Evolutionary conservation across 2,888 invertebrate genomes (phyloP).

Genomic region (Odontomyia ornata): DNA sequence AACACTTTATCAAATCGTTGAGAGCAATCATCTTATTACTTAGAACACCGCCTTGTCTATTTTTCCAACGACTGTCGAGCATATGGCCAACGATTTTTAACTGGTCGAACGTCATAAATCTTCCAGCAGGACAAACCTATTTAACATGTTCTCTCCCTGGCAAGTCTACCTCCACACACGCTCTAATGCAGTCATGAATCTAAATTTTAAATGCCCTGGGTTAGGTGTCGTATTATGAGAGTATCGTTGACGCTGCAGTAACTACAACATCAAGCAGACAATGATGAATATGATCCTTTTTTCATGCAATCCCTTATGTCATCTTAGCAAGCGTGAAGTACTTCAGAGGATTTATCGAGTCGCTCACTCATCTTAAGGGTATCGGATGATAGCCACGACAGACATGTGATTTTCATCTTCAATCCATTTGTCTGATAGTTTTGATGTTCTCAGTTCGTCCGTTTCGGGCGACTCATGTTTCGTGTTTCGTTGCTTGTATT

Average conservation of each 20-base stretch:
- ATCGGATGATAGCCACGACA: not conserved
- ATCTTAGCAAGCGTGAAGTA: constrained; percentile 27
- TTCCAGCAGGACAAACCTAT: too few species aligned
- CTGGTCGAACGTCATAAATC: too few species aligned
- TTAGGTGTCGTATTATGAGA: not conserved
- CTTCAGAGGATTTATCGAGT: constrained; percentile 19
- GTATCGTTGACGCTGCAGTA: not conserved
- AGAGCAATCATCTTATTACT: too few species aligned
- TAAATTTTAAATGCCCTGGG: not conserved
- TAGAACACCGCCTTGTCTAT: too few species aligned
- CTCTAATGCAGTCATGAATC: too few species aligned
- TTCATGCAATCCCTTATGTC: constrained; percentile 35
- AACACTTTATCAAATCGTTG: too few species aligned
- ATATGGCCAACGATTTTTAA: too few species aligned
- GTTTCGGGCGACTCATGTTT: not conserved
- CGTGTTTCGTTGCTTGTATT: not conserved
- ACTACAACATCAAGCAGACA: not conserved
- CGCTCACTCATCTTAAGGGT: constrained; percentile 2
- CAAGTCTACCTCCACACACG: too few species aligned
- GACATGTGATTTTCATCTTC: constrained; percentile 28
- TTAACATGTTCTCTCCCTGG: too few species aligned
- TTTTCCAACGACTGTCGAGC: too few species aligned
- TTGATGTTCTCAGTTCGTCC: not conserved
- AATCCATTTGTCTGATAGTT: not conserved
- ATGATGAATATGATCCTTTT: constrained; percentile 39